phyloP scores from a whole-genome alignment of 2,888 invertebrate species.

The Pheosia gnoma region DNA sequence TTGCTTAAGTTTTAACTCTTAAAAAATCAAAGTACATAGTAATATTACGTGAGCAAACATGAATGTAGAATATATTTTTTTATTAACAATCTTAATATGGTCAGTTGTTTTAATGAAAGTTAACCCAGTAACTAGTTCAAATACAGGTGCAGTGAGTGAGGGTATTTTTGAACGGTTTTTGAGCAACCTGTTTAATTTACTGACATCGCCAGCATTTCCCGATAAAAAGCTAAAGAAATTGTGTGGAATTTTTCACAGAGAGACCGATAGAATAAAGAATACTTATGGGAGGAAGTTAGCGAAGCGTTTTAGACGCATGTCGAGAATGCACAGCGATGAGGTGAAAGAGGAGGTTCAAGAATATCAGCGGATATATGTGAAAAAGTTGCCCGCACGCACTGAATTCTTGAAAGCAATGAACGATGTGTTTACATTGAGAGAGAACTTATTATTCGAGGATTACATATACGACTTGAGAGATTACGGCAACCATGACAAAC shows the following conservation, averaged over 20 bases:
- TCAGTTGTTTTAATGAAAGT: background rate
- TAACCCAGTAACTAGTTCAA: background rate
- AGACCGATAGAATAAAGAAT: constrained; percentile 41
- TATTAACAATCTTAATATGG: background rate
- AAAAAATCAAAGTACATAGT: background rate
- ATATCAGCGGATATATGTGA: constrained; percentile 40
- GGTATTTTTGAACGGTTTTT: constrained; percentile 62
- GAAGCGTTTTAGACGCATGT: constrained; percentile 43
- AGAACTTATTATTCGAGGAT: constrained; percentile 52
- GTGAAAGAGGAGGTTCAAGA: constrained; percentile 40
- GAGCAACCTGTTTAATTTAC: constrained; percentile 42
- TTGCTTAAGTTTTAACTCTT: constrained; percentile 17
- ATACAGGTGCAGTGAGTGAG: constrained; percentile 10
- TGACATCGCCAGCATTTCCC: constrained; percentile 43
- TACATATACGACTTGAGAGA: constrained; percentile 48
- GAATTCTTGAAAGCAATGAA: constrained; percentile 59
- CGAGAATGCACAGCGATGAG: constrained; percentile 44
- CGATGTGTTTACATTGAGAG: constrained; percentile 47
- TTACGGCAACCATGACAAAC: constrained; percentile 33
- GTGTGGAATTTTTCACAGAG: constrained; percentile 42
- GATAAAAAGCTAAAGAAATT: constrained; percentile 47
- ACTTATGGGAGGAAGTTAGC: constrained; percentile 43
- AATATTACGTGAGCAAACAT: constrained; percentile 11
- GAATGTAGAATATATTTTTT: constrained; percentile 9
- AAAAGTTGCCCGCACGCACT: constrained; percentile 27